A percentile compares a stretch with the other conserved stretches of the same genome.
Evolutionary conservation across 2,113 vertebrate genomes (phyloP).

Genomic region (Clinocottus analis): DNA sequence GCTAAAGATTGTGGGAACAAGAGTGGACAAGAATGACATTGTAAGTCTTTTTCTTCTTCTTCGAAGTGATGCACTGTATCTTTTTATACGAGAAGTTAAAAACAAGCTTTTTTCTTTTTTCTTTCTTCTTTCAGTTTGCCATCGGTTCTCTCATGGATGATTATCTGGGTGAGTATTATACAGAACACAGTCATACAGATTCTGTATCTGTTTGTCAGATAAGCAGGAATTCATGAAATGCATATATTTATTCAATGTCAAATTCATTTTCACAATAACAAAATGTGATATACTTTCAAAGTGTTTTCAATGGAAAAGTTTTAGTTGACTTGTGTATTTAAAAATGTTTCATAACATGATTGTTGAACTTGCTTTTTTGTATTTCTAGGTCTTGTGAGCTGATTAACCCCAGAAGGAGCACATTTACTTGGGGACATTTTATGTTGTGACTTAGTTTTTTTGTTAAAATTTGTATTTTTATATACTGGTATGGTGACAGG

Average conservation of each 20-base stretch:
- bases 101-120: conserved; percentile 7
- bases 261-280: background rate
- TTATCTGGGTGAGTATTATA: conserved; percentile 87
- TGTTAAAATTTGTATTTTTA: conserved; percentile 50
- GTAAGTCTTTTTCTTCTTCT: conserved; percentile 75
- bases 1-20: conserved; percentile 93
- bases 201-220: background rate
- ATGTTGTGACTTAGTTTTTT: background rate
- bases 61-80: background rate
- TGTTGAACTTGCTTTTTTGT: background rate
- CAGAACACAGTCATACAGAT: background rate
- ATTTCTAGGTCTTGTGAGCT: conserved; percentile 84
- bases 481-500: conserved; percentile 4
- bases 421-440: conserved; percentile 18
- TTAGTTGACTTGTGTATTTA: background rate
- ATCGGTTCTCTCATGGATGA: conserved; percentile 96
- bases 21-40: conserved; percentile 95
- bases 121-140: conserved; percentile 92
- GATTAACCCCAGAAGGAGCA: conserved; percentile 41
- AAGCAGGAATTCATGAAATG: background rate
- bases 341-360: background rate
- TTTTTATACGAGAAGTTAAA: background rate
- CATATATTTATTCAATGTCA: background rate
- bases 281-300: background rate
- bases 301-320: background rate